Base-by-base conservation (phyloP, 2,113 vertebrate genomes). In the Speoplatyrhinus poulsoni region DNA sequence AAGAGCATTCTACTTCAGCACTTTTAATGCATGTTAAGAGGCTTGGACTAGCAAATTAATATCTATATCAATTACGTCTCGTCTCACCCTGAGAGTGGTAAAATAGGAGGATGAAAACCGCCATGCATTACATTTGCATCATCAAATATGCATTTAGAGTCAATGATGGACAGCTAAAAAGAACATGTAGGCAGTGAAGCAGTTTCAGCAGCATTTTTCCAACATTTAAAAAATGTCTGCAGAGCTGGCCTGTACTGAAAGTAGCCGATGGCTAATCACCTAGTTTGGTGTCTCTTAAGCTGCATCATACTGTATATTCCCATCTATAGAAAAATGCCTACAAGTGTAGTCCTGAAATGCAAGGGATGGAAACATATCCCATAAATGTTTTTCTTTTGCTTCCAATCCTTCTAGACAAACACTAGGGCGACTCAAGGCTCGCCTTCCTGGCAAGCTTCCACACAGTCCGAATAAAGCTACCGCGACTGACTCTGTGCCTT, bases 21-120 rank as follows among this genome's bases (percentile, higher is more conserved):
- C 72, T 69, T 85, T 77, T 79, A 84, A 88, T 80, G 82, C 84
- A 86, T 75, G 77, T 77, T 79, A 77, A 82, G 73, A 76, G 46
- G 79, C 76, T 64, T 49, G 70, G 59, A 70, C 62, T 56, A 73
- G 72, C 62, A 82, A 84, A 88, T 85, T 81, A 82, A 85, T 87
- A 87, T 86, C 85, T 76, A 85, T 86, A 86, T 82, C 72, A 82
- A 83, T 89, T 80, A 79, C 82, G 65, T 53, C 57, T 26, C 2
- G 58, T 71, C 79, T 83, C 60, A 10, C 48, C 68, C 72, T 56
- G 58, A 65, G 79, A 84, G 77, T 80, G 61, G 60, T 69, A 70
- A 72, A 82, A 50, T 26, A 10, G 17, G 72, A 76, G 64, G 73
- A 70, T 66, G 79, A 85, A 77, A 69, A 41, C 36, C 36, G 68